Evolutionary conservation across 2,888 invertebrate genomes (phyloP).

Genomic region (Rhopalosiphum nymphaeae): DNA sequence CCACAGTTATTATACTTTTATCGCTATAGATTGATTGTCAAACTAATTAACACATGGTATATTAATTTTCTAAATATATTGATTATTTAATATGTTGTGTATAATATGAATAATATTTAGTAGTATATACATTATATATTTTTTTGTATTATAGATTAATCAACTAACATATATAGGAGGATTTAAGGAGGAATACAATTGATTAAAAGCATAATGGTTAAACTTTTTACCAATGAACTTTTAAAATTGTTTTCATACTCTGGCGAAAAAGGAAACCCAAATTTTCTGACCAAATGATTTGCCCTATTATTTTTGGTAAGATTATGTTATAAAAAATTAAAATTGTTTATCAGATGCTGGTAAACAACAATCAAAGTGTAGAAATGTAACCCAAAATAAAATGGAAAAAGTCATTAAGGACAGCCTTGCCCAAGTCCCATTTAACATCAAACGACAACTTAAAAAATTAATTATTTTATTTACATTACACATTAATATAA

Average conservation of each 20-base stretch:
- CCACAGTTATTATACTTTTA: no score
- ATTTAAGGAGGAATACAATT: no score
- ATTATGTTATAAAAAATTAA: neutral
- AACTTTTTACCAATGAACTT: neutral
- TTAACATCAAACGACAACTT: no score
- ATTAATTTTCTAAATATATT: neutral
- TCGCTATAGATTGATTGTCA: no score
- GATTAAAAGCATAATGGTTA: neutral
- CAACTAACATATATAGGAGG: neutral
- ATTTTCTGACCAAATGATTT: conserved; percentile 3
- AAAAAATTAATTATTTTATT: no score
- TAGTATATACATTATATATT: neutral
- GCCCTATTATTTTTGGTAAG: neutral
- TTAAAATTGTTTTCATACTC: neutral
- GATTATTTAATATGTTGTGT: neutral
- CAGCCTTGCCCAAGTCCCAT: no score
- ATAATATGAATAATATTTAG: neutral
- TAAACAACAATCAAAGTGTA: no score
- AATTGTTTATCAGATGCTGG: neutral
- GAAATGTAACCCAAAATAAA: no score
- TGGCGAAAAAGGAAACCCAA: neutral
- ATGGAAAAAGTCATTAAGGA: no score
- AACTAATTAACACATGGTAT: neutral
- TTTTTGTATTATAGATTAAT: neutral
- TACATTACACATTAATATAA: no score